phyloP scores from a whole-genome alignment of 2,797 vertebrate genomes.

The Manis javanica region DNA sequence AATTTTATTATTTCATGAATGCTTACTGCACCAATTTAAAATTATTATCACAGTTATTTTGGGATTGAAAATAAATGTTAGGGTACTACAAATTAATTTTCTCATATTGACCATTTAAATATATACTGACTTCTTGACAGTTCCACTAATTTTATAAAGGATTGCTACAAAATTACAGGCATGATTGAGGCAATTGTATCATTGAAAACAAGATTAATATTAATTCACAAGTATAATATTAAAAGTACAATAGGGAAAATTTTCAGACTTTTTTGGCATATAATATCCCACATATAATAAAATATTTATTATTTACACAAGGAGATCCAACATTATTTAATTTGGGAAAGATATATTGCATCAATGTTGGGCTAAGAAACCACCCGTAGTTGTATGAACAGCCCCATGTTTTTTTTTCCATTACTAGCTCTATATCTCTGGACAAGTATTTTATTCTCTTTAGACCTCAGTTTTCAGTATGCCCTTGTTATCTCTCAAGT shows the following conservation, averaged over 20 bases:
- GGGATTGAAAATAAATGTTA: neutral
- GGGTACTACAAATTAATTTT: neutral
- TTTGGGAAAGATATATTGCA: neutral
- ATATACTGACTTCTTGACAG: neutral
- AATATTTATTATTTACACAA: neutral
- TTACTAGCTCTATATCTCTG: neutral
- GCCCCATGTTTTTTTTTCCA: neutral
- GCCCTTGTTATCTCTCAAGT: neutral
- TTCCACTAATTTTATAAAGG: neutral
- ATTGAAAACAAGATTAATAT: neutral
- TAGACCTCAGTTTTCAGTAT: neutral
- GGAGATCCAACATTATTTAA: neutral
- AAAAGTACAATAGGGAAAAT: neutral
- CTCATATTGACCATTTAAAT: neutral
- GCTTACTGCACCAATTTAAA: neutral
- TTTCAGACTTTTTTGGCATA: neutral
- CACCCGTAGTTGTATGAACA: neutral
- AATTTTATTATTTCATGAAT: neutral
- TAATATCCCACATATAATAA: neutral
- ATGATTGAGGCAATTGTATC: neutral
- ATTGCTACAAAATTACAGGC: neutral
- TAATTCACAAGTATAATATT: conserved; percentile 30
- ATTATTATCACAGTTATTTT: neutral
- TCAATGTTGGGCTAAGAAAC: neutral
- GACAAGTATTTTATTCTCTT: neutral